phyloP scores from a whole-genome alignment of 2,797 vertebrate species.

The Poeciliopsis turneri region DNA sequence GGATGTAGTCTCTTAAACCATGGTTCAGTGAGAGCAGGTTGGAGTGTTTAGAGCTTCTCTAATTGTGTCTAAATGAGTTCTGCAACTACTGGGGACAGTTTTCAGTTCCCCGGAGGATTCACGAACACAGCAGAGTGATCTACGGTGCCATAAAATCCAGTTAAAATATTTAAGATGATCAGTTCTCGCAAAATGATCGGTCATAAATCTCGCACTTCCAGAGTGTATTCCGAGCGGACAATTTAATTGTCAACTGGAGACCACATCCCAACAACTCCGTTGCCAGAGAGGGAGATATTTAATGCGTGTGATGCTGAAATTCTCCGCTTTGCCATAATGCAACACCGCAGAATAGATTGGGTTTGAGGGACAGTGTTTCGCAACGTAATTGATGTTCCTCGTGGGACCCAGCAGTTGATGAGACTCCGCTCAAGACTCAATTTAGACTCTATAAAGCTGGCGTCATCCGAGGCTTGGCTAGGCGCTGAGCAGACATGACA shows the following conservation, averaged over 20 bases:
- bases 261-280: conserved; percentile 69
- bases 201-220: conserved; percentile 67
- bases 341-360: conserved; percentile 72
- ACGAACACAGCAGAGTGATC: conserved; percentile 62
- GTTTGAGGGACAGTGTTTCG: conserved; percentile 76
- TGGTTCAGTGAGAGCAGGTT: conserved; percentile 21
- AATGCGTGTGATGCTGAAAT: conserved; percentile 63
- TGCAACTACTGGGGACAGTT: conserved; percentile 69
- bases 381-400: conserved; percentile 75
- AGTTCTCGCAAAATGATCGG: conserved; percentile 61
- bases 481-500: conserved; percentile 46
- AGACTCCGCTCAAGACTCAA: conserved; percentile 59
- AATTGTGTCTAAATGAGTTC: conserved; percentile 69
- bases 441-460: conserved; percentile 62
- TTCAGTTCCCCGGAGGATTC: conserved; percentile 37
- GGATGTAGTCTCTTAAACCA: conserved; percentile 4
- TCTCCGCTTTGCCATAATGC: conserved; percentile 65
- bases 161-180: conserved; percentile 71
- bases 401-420: conserved; percentile 67
- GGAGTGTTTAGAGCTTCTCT: conserved; percentile 47
- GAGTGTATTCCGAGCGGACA: conserved; percentile 62
- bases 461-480: conserved; percentile 53
- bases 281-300: conserved; percentile 73
- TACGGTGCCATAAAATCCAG: conserved; percentile 63
- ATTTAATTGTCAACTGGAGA: conserved; percentile 76